A percentile compares a stretch with the other conserved stretches of the same genome.
Conservation (phyloP, 1,140 invertebrate genomes). For the Lasaia peninsularis region DNA sequence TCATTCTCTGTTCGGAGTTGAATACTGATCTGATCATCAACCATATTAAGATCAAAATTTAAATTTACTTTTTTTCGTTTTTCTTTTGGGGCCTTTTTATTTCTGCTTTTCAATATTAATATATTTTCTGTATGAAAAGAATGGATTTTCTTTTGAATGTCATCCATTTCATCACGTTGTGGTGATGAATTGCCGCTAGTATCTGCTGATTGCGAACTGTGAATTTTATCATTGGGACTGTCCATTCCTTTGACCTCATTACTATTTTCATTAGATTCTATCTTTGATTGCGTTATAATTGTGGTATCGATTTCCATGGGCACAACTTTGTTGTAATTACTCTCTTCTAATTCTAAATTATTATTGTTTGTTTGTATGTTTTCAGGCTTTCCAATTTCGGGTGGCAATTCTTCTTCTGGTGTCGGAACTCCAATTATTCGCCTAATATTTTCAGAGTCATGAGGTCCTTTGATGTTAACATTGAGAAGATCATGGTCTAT, state of each 20-base stretch:
- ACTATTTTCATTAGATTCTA: slow-evolving; percentile 52
- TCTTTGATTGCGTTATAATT: slow-evolving; percentile 50
- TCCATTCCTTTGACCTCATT: slow-evolving; percentile 47
- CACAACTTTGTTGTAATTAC: slow-evolving; percentile 56
- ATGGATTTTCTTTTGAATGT: slow-evolving; percentile 79
- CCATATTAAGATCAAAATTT: slow-evolving; percentile 74
- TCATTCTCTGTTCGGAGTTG: slow-evolving; percentile 65
- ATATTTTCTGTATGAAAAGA: slow-evolving; percentile 80
- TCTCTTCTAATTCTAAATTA: slow-evolving; percentile 53
- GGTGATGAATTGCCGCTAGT: slow-evolving; percentile 74
- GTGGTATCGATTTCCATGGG: slow-evolving; percentile 69
- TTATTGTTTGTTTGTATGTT: slow-evolving; percentile 54
- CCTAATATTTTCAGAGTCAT: slow-evolving; percentile 59
- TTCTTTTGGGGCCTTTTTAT: slow-evolving; percentile 77
- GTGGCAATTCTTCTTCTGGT: slow-evolving; percentile 52
- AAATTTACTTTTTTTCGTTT: slow-evolving; percentile 76
- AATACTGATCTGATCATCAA: slow-evolving; percentile 75
- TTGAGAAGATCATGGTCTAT: slow-evolving; percentile 60
- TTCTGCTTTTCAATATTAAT: slow-evolving; percentile 77
- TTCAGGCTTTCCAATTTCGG: slow-evolving; percentile 46
- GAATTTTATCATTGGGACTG: slow-evolving; percentile 56
- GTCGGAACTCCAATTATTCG: slow-evolving; percentile 66
- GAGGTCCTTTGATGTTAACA: slow-evolving; percentile 50
- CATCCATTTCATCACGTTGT: slow-evolving; percentile 76
- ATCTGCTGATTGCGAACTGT: slow-evolving; percentile 67